A percentile compares a stretch with the other conserved stretches of the same genome.
These are phyloP conservation scores for Rhinatrema bivittatum DNA, from an alignment of 2,797 vertebrate genomes.

Conservation along the genomic window DNA sequence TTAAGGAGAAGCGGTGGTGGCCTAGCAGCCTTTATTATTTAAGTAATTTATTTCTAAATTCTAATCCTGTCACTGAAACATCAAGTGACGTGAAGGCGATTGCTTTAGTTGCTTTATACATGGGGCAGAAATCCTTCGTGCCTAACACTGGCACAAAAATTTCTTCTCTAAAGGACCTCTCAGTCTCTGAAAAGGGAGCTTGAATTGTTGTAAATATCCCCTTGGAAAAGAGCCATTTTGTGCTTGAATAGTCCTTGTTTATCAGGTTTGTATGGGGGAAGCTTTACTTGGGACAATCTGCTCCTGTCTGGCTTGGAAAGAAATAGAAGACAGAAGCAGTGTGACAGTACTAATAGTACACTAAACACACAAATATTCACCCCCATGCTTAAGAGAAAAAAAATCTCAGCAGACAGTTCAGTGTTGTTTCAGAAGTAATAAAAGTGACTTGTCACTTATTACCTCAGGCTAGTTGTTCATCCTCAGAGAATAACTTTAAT, in stretches of 20 bases:
- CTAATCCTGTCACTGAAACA: constrained; percentile 19
- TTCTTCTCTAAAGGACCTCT: too few species aligned
- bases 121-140: constrained; percentile 25
- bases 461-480: too few species aligned
- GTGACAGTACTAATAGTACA: constrained; percentile 14
- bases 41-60: constrained; percentile 24
- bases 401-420: too few species aligned
- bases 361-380: too few species aligned
- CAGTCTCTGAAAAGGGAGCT: constrained; percentile 29
- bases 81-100: constrained; percentile 14
- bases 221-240: constrained; percentile 39
- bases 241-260: constrained; percentile 40
- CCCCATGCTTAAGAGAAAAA: too few species aligned
- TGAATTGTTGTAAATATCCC: constrained; percentile 37
- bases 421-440: too few species aligned
- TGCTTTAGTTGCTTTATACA: constrained; percentile 17
- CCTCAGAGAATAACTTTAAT: too few species aligned
- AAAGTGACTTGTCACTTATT: too few species aligned
- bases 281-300: too few species aligned
- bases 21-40: constrained; percentile 19
- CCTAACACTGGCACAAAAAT: constrained; percentile 35
- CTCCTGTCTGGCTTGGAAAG: constrained; percentile 33
- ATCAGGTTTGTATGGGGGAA: too few species aligned
- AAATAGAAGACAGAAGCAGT: constrained; percentile 31
- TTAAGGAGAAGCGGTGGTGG: constrained; percentile 9